Conservation (phyloP, 1,140 invertebrate genomes). For the Formica exsecta region DNA sequence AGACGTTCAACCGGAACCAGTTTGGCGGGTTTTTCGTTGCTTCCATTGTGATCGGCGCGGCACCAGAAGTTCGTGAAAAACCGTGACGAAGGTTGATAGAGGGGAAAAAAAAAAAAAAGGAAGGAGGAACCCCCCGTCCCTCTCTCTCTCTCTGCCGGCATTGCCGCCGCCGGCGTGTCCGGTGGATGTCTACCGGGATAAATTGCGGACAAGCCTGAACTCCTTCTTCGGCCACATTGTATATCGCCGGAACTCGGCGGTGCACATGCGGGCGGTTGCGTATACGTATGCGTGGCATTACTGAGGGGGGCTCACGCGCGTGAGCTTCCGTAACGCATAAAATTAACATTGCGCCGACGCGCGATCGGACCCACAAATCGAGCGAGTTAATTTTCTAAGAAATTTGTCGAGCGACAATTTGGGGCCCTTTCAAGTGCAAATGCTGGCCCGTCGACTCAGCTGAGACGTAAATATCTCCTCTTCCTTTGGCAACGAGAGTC, state of each 20-base stretch:
- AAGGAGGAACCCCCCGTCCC: not conserved
- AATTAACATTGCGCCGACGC: constrained; percentile 48
- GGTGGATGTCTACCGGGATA: constrained; percentile 54
- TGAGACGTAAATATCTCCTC: constrained; percentile 6
- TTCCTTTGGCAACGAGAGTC: not conserved
- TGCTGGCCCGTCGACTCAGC: not conserved
- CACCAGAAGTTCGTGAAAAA: constrained; percentile 63
- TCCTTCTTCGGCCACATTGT: constrained; percentile 36
- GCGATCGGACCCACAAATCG: constrained; percentile 5
- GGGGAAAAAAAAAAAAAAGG: not conserved
- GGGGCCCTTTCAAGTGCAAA: constrained; percentile 28
- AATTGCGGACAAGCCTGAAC: constrained; percentile 53
- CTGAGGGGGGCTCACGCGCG: not conserved
- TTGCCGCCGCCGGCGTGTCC: constrained; percentile 4
- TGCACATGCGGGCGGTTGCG: constrained; percentile 11
- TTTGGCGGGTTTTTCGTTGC: constrained; percentile 62
- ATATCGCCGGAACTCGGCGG: constrained; percentile 48
- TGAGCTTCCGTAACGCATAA: constrained; percentile 52
- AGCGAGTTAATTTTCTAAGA: constrained; percentile 52
- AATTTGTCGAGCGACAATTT: constrained; percentile 44
- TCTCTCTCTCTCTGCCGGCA: not conserved
- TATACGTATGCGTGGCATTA: not conserved
- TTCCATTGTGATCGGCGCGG: constrained; percentile 57
- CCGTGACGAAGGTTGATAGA: constrained; percentile 63
- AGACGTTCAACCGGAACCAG: constrained; percentile 59